Evolutionary conservation across 2,888 invertebrate genomes (phyloP).

Genomic region (Drosophila imparisetae): DNA sequence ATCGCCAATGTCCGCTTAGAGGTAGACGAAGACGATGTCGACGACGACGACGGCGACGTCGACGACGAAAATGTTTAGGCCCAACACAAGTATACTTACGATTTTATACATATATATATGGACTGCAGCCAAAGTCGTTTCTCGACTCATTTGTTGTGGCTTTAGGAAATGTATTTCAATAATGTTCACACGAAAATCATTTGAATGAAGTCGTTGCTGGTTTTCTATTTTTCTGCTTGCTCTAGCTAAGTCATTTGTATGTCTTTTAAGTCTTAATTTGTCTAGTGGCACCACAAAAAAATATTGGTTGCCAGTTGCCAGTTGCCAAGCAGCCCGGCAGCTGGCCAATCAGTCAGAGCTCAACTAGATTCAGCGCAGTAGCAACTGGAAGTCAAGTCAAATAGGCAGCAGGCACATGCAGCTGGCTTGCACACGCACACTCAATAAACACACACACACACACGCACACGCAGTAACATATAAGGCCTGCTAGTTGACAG

Average conservation of each 20-base stretch:
- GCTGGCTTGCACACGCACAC: constrained; percentile 65
- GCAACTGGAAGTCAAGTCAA: constrained; percentile 39
- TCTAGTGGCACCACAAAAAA: constrained; percentile 26
- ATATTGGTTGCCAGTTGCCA: constrained; percentile 17
- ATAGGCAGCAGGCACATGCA: constrained; percentile 59
- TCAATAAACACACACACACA: constrained; percentile 14
- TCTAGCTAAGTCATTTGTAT: constrained; percentile 45
- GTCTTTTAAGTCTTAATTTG: constrained; percentile 70
- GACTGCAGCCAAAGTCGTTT: constrained; percentile 39
- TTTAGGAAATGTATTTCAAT: constrained; percentile 78
- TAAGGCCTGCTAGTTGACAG: constrained; percentile 24
- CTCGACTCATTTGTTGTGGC: constrained; percentile 59
- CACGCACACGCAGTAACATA: constrained; percentile 15
- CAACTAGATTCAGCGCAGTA: constrained; percentile 61
- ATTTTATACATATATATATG: constrained; percentile 19
- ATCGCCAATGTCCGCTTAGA: constrained; percentile 80
- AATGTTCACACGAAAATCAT: constrained; percentile 78
- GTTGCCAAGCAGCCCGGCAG: constrained; percentile 10
- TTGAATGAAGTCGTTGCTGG: constrained; percentile 65
- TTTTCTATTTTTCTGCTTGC: constrained; percentile 1
- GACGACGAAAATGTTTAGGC: constrained; percentile 44
- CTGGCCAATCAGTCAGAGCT: constrained; percentile 65
- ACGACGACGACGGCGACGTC: constrained; percentile 21
- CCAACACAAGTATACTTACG: constrained; percentile 27
- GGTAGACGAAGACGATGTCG: constrained; percentile 54